Conservation (phyloP, 1,140 invertebrate species). For the Stenopsyche tienmushanensis region DNA sequence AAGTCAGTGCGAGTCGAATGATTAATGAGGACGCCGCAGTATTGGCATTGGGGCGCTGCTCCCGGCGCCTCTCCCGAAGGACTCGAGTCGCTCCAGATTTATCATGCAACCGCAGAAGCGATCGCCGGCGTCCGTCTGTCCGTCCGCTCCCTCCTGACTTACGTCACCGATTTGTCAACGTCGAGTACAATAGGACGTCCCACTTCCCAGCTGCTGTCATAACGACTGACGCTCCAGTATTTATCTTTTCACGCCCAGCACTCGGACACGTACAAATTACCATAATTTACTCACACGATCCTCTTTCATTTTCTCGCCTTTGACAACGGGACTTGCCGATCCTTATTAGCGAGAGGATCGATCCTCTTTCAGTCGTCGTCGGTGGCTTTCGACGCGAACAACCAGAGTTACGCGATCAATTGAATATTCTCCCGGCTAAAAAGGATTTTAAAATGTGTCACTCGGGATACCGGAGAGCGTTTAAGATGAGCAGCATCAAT, state of each 20-base stretch:
- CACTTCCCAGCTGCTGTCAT: slow-evolving; percentile 3
- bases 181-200: not conserved
- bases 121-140: not conserved
- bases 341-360: not conserved
- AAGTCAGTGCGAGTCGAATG: too few relatives aligned
- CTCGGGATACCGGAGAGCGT: too few relatives aligned
- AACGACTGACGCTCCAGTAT: not conserved
- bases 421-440: too few relatives aligned
- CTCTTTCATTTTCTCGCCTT: not conserved
- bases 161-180: slow-evolving; percentile 18
- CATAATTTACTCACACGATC: not conserved
- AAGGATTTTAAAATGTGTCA: too few relatives aligned
- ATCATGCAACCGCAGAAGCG: slow-evolving; percentile 12
- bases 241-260: not conserved
- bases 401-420: too few relatives aligned
- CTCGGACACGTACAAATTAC: slow-evolving; percentile 6
- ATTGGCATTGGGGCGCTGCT: too few relatives aligned
- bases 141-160: slow-evolving; percentile 6
- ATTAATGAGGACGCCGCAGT: not conserved
- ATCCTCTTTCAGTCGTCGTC: too few relatives aligned
- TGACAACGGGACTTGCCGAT: not conserved
- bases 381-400: too few relatives aligned
- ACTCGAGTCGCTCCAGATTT: slow-evolving; percentile 9
- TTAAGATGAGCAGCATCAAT: too few relatives aligned
- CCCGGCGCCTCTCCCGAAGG: too few relatives aligned